Base-by-base conservation (phyloP, 2,888 invertebrate genomes). In the Xanthostigma xanthostigma region DNA sequence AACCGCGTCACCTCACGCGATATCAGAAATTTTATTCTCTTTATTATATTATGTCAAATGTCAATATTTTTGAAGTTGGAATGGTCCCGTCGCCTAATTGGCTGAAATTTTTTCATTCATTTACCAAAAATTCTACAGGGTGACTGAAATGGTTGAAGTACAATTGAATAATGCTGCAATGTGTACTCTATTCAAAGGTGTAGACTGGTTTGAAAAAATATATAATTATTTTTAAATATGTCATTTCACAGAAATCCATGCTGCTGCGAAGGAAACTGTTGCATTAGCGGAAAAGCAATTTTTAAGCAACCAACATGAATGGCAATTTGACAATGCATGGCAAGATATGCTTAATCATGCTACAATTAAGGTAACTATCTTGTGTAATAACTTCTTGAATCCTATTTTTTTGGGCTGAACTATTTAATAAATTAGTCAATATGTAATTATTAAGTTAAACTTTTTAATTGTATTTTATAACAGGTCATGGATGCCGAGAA, bases 261-360 rank as follows among this genome's bases (percentile, higher is more conserved):
- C 84, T 42, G 93, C 92, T 2, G 94, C 94, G 0, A 92, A 92
- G 66, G 92, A 94, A 71, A 93, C 92, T 0, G 93, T 94, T 48
- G 82, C 87, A 0, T 64, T 93, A 43, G 94, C 95, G 0, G 94
- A 94, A 65, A 82, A 87, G 64, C 75, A 89, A 53, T 86, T 82
- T 60, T 64, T 75, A 60, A 78, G 77, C 63, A 79, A 84, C 60
- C 80, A 82, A 62, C 79, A 84, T 58, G 84, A 85, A 65, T 83
- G 85, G 79, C 87, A 90, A 65, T 92, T 95, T 66, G 93, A 94
- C 70, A 87, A 85, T 70, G 92, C 93, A 57, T 94, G 94, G 94
- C 95, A 95, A 69, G 95, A 95, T 69, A 91, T 92, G 79, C 77
- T 95, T 53, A 95, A 94, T 71, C 91, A 93, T 74, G 93, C 93